phyloP scores from a whole-genome alignment of 2,888 invertebrate genomes.

The Strigamia transsilvanica region DNA sequence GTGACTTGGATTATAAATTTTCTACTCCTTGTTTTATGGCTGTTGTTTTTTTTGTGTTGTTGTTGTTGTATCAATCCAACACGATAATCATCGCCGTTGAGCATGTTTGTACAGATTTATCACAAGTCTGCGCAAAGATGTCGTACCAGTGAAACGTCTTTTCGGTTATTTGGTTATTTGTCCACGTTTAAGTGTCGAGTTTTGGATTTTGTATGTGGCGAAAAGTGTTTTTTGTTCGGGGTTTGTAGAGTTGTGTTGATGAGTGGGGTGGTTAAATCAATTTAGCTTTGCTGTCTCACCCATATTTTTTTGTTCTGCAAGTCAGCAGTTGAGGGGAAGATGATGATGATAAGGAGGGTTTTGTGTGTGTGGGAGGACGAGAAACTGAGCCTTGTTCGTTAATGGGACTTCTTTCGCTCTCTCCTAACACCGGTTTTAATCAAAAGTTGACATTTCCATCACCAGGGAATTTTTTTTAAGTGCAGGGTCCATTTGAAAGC shows the following conservation, averaged over 20 bases:
- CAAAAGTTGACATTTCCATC: constrained; percentile 37
- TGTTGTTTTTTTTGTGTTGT: too few relatives aligned
- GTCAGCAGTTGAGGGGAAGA: constrained; percentile 38
- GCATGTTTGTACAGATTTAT: too few relatives aligned
- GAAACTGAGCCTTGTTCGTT: constrained; percentile 15
- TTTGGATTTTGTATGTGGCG: too few relatives aligned
- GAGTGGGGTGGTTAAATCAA: constrained; percentile 4
- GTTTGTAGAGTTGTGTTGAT: background rate
- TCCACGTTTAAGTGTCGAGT: too few relatives aligned
- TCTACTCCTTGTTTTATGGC: too few relatives aligned
- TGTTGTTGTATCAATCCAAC: too few relatives aligned
- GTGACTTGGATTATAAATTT: constrained; percentile 26
- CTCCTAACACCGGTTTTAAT: constrained; percentile 24
- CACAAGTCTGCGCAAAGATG: too few relatives aligned
- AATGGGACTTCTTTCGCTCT: background rate
- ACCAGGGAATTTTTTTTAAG: constrained; percentile 36
- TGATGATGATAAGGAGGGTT: constrained; percentile 28
- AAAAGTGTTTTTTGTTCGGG: background rate
- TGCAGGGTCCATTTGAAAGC: constrained; percentile 2
- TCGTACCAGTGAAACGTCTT: too few relatives aligned
- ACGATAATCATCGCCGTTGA: too few relatives aligned
- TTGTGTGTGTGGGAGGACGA: background rate
- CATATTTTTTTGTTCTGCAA: constrained; percentile 34
- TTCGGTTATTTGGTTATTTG: too few relatives aligned
- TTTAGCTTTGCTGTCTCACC: constrained; percentile 10